Conservation (phyloP, 2,797 vertebrate species). For the Phalanger gymnotis region DNA sequence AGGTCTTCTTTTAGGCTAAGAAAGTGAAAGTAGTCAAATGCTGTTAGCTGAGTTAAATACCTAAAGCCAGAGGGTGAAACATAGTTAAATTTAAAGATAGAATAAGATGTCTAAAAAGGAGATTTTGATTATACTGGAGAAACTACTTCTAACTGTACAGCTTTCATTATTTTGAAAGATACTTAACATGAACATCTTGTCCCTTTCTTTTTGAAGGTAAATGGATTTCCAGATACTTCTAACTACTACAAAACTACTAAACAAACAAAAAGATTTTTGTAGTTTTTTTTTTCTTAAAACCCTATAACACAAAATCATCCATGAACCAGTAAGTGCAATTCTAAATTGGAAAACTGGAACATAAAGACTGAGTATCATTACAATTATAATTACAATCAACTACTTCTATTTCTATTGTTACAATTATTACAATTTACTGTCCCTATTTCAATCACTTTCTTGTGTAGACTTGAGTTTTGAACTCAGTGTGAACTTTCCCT, state of each 20-base stretch:
- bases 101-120: background rate
- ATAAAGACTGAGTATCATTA: background rate
- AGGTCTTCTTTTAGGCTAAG: slow-evolving; percentile 41
- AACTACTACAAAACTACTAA: slow-evolving; percentile 51
- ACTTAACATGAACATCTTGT: background rate
- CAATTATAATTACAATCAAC: background rate
- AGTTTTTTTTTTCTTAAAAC: slow-evolving; percentile 42
- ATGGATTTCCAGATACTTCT: background rate
- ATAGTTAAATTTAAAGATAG: background rate
- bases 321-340: slow-evolving; percentile 35
- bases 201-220: background rate
- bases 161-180: background rate
- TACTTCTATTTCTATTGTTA: background rate
- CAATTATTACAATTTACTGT: background rate
- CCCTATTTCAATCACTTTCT: background rate
- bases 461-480: background rate
- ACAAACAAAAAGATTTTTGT: slow-evolving; percentile 37
- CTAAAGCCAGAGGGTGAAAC: background rate
- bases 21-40: slow-evolving; percentile 41
- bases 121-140: background rate
- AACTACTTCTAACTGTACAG: background rate
- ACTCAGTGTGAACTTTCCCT: background rate
- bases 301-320: slow-evolving; percentile 10
- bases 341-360: slow-evolving; percentile 16
- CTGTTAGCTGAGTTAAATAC: slow-evolving; percentile 9